These are phyloP conservation scores for Cydia fagiglandana DNA, from an alignment of 1,140 invertebrate species.

Conservation along the genomic window DNA sequence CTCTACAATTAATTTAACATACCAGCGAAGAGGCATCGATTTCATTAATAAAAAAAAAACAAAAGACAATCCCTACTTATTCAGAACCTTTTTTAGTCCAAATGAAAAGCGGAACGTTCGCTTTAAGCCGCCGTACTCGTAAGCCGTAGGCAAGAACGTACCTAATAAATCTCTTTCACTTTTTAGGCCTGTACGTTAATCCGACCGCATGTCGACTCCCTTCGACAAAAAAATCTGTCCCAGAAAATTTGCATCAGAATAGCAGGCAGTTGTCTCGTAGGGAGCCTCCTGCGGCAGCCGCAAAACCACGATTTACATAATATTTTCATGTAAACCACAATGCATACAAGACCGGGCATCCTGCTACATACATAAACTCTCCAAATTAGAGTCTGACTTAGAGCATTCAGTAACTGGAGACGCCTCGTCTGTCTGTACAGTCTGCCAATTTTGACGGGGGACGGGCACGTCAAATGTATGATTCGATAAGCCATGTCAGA, in stretches of 20 bases:
- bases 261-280: constrained; percentile 39
- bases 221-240: constrained; percentile 50
- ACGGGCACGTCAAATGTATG: too few species aligned
- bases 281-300: constrained; percentile 17
- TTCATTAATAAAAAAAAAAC: constrained; percentile 3
- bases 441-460: too few species aligned
- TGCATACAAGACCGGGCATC: constrained; percentile 35
- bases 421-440: too few species aligned
- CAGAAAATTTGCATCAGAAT: constrained; percentile 53
- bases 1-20: neutral
- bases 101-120: neutral
- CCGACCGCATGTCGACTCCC: constrained; percentile 42
- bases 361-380: constrained; percentile 34
- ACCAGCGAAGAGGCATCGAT: neutral
- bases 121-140: neutral
- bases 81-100: constrained; percentile 1
- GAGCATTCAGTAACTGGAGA: too few species aligned
- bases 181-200: constrained; percentile 40
- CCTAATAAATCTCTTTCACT: constrained; percentile 30
- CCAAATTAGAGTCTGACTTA: constrained; percentile 22
- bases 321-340: constrained; percentile 48
- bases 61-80: constrained; percentile 8
- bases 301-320: constrained; percentile 51
- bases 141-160: constrained; percentile 11
- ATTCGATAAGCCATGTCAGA: too few species aligned